Base-by-base conservation (phyloP, 2,888 invertebrate species). In the Harpalus rubripes region DNA sequence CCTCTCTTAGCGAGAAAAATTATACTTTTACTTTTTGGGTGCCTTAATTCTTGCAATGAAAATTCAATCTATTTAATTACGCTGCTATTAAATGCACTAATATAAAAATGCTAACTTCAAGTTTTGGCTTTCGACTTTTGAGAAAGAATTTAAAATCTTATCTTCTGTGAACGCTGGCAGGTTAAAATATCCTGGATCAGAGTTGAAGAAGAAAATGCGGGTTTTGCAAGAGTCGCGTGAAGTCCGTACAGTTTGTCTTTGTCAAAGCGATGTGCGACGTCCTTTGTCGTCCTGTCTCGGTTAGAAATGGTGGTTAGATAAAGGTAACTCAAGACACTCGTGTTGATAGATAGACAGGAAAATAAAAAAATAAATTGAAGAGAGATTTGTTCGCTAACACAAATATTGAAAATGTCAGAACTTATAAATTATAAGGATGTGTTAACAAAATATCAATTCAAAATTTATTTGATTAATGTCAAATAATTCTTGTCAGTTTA, bases 211-310 rank as follows among this genome's bases (percentile, higher is more conserved):
- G 44, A 52, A 52, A 52, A 52, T 52, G 44, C 44, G 44, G 44
- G 39, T 15, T 68, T 68, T 68, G n/a, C 41, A 68, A n/a, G 39
- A 39, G n/a, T 26, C 26, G 68, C 32, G 32, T 63, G 26, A 12
- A 26, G 63, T 12, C 63, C 68, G 5, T 5, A 32, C 39, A 39
- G 32, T 68, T 68, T 68, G 68, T 68, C 68, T 39, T n/a, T 68
- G 68, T 68, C 68, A 6, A 15, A 39, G 68, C 39, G 68, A 68
- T 68, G 68, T 68, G 68, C 68, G 68, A 68, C n/a, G 68, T 68
- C 39, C 39, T 26, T 12, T 26, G 15, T 68, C 68, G n/a, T 32
- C 68, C 68, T 39, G 39, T 39, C 39, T n/a, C 15, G 32, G 68
- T 39, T 32, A 68, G 32, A 26, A 68, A 68, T n/a, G 68, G 39